phyloP scores from a whole-genome alignment of 1,140 invertebrate genomes.

The Drosophila seguyi region DNA sequence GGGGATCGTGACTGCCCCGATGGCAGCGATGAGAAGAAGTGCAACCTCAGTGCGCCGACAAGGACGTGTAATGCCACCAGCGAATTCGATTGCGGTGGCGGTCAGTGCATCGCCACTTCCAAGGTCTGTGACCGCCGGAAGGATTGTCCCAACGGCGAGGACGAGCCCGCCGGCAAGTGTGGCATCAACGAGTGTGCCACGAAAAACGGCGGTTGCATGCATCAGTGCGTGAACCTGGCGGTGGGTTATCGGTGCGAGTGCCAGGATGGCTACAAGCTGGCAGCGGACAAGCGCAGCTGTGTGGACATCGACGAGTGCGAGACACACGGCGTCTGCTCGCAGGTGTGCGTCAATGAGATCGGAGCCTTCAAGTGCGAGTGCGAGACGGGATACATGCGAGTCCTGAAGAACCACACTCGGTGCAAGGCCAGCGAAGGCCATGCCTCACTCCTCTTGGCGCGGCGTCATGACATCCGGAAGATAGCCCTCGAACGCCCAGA shows the following conservation, averaged over 20 bases:
- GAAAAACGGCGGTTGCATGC: conserved; percentile 95
- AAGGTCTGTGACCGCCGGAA: conserved; percentile 92
- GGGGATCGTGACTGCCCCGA: conserved; percentile 92
- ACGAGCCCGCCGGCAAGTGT: conserved; percentile 91
- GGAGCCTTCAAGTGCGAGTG: conserved; percentile 97
- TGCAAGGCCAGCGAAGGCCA: conserved; percentile 96
- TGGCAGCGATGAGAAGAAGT: conserved; percentile 93
- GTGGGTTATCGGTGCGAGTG: conserved; percentile 93
- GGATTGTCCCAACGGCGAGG: conserved; percentile 93
- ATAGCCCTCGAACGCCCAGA: conserved; percentile 95
- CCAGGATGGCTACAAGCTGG: conserved; percentile 89
- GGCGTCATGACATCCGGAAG: conserved; percentile 94
- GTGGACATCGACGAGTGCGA: conserved; percentile 97
- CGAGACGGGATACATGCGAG: conserved; percentile 92
- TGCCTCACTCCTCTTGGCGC: conserved; percentile 93
- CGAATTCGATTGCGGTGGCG: conserved; percentile 92
- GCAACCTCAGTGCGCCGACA: conserved; percentile 72
- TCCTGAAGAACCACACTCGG: conserved; percentile 91
- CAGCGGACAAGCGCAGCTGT: conserved; percentile 90
- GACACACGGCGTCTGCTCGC: conserved; percentile 95
- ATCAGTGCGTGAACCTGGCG: conserved; percentile 91
- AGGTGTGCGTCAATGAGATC: conserved; percentile 95
- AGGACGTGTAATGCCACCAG: conserved; percentile 89
- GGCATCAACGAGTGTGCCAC: conserved; percentile 91
- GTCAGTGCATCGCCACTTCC: conserved; percentile 91